phyloP scores from a whole-genome alignment of 1,140 invertebrate species.

The Drosophila serrata region DNA sequence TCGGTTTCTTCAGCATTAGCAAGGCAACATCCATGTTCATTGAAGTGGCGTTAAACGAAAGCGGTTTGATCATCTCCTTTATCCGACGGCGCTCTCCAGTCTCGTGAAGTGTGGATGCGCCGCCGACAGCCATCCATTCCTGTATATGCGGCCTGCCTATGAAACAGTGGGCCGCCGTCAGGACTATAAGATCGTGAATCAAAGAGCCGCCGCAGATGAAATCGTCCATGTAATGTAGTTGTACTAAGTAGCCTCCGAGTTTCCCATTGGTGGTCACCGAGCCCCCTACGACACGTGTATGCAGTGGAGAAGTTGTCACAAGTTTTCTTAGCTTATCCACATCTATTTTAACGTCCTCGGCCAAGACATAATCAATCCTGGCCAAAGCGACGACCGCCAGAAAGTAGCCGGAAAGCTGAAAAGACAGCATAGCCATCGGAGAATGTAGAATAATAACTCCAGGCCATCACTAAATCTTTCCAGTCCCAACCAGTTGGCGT shows the following conservation, averaged over 20 bases:
- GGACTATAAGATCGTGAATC: conserved; percentile 39
- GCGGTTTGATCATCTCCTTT: conserved; percentile 21
- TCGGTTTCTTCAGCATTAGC: conserved; percentile 1
- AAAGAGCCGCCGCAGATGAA: conserved; percentile 66
- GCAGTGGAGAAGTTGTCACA: neutral
- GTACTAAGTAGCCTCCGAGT: conserved; percentile 61
- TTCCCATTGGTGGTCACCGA: conserved; percentile 40
- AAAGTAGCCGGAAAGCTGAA: neutral
- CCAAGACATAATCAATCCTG: neutral
- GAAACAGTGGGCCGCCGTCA: conserved; percentile 71
- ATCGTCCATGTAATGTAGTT: conserved; percentile 16
- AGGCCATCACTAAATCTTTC: neutral
- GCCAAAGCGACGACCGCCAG: neutral
- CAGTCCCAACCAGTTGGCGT: conserved; percentile 1
- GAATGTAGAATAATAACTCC: neutral
- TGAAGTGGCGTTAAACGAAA: neutral
- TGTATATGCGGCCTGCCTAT: neutral
- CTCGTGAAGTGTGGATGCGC: conserved; percentile 37
- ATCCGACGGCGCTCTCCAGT: neutral
- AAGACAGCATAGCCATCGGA: conserved; percentile 4
- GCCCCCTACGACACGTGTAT: conserved; percentile 63
- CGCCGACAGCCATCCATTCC: conserved; percentile 29
- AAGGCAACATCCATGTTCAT: conserved; percentile 73
- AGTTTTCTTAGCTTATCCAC: conserved; percentile 7
- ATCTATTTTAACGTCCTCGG: neutral